Base-by-base conservation (phyloP, 2,888 invertebrate species). In the Monopis laevigella region DNA sequence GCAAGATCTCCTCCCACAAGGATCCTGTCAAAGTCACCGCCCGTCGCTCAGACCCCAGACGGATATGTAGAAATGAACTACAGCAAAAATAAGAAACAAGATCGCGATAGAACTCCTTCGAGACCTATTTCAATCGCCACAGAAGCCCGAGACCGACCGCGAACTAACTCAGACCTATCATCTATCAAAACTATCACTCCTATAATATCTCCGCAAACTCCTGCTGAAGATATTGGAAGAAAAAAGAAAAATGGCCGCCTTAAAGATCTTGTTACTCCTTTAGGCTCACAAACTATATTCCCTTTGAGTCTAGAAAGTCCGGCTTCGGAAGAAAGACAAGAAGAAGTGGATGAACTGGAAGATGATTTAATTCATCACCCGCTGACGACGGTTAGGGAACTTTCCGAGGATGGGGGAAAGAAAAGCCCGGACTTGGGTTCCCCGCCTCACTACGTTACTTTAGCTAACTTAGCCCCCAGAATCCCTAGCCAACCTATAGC, bases 11-110 rank as follows among this genome's bases (percentile, higher is more conserved):
- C 24, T 43, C 46, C 38, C 40, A 29, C 50, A 42, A 36, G 36
- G 12, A 12, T 19, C n/a, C 17, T 21, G 21, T 43, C 12, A n/a
- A 43, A 21, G 11, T 44, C 39, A 35, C 42, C 24, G 10, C 40
- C 44, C 2, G 40, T 56, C 42, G 42, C 51, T 41, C 32, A 62
- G 35, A 67, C 78, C 1, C 74, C 77, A 2, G 86, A 86, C 32
- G 87, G 86, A 19, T 88, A 88, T 56, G 85, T 88, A 26, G 87
- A 87, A 54, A 88, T 88, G 88, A 80, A 81, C 29, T 85, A 71
- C 65, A 80, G 60, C 53, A 62, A 57, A 41, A 61, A 54, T 43
- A 27, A 28, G 12, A 30, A 42, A 60, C 11, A 58, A 63, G 48
- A 58, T 58, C 46, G 14, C 45, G 75, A 75, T 1, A 77, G 82